phyloP scores from a whole-genome alignment of 2,797 vertebrate species.

The Cynodonichthys magdalenae region DNA sequence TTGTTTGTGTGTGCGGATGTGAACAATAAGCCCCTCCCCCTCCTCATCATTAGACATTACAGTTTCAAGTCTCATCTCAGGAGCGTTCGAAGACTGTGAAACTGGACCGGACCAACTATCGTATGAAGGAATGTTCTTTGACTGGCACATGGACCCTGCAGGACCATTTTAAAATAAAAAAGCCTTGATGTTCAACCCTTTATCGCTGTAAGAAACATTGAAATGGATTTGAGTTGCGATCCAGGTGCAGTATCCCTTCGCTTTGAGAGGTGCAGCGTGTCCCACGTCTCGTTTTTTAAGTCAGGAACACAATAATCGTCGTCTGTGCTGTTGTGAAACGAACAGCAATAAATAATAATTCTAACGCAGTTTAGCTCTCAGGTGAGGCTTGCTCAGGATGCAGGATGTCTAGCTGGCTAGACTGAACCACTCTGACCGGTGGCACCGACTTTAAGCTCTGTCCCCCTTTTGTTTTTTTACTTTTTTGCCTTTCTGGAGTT shows the following conservation, averaged over 20 bases:
- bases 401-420: conserved; percentile 80
- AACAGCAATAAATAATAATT: conserved; percentile 72
- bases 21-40: conserved; percentile 34
- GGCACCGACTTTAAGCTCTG: conserved; percentile 53
- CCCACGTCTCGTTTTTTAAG: conserved; percentile 48
- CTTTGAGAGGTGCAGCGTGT: conserved; percentile 22
- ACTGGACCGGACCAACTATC: conserved; percentile 68
- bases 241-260: conserved; percentile 78
- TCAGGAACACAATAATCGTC: conserved; percentile 19
- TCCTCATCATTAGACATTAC: conserved; percentile 57
- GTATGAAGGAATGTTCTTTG: conserved; percentile 54
- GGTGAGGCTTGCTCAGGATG: conserved; percentile 66
- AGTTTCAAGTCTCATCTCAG: conserved; percentile 81
- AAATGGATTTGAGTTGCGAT: conserved; percentile 43
- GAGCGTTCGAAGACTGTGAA: conserved; percentile 70
- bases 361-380: conserved; percentile 48
- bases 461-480: conserved; percentile 35
- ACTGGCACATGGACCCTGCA: conserved; percentile 62
- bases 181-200: conserved; percentile 66
- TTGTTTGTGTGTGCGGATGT: not conserved
- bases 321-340: conserved; percentile 49
- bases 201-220: conserved; percentile 45
- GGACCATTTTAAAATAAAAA: conserved; percentile 36
- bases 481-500: conserved; percentile 52
- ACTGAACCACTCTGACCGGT: conserved; percentile 54